Base-by-base conservation (phyloP, 2,888 invertebrate species). In the Lomographa bimaculata region DNA sequence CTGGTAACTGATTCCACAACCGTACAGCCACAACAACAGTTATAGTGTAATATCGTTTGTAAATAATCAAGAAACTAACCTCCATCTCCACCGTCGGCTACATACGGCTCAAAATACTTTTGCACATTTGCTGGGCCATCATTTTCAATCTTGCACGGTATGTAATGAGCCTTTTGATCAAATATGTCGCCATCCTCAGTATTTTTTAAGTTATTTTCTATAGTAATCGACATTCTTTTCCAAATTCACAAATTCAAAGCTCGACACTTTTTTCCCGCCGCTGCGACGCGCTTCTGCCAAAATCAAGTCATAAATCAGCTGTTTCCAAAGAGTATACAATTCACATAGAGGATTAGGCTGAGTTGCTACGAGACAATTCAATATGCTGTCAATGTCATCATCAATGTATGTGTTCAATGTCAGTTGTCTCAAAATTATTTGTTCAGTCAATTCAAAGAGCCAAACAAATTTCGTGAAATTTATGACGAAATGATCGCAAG, bases 91-190 rank as follows among this genome's bases (percentile, higher is more conserved):
- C 75, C 82, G 7, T 82, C 77, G 23, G 69, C 74, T 3, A 93
- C 84, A 47, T 91, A 93, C 0, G 92, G 90, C 43, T 92, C 91
- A 59, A 95, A 95, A 74, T 92, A 94, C 46, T 91, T 82, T 0
- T 91, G 82, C 0, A 95, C 93, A 45, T 93, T 92, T 0, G 94
- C 93, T 6, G 90, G 78, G 2, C 93, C 93, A 54, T 95, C 92
- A 0, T 91, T 91, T 39, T 93, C 87, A 10, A 96, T 92, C 79
- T 91, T 92, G 46, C 94, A 95, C 0, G 95, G 95, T 45, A 96
- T 77, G 44, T 91, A 94, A 71, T 96, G 95, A 0, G 94, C 64
- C 33, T 83, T 64, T 48, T 85, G 83, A 8, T 79, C 60, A 30
- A 85, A 86, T 20, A 74, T 18, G 5, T 76, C 63, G 21, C 57